phyloP scores from a whole-genome alignment of 2,888 invertebrate species.

The Uropetala carovei region DNA sequence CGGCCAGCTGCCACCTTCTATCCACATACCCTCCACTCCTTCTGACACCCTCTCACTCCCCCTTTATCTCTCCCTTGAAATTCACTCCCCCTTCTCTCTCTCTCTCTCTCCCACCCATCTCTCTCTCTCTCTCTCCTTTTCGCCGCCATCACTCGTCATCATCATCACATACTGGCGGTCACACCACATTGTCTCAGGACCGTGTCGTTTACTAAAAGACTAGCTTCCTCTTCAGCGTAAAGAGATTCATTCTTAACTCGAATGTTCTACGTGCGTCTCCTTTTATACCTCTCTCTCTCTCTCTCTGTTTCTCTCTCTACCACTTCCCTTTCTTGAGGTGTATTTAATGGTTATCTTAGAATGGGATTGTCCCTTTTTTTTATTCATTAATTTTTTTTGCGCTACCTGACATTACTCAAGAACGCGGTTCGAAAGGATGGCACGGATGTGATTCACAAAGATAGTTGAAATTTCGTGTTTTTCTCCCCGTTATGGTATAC shows the following conservation, averaged over 20 bases:
- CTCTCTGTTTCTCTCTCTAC: neutral
- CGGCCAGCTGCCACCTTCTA: constrained; percentile 53
- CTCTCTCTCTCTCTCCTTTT: neutral
- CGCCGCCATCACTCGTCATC: neutral
- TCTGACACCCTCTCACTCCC: neutral
- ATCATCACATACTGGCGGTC: neutral
- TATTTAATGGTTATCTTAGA: too few relatives aligned
- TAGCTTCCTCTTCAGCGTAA: neutral
- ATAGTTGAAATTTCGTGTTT: neutral
- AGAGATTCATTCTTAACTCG: neutral
- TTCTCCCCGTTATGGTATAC: neutral
- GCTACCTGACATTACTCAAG: neutral
- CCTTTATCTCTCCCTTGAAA: neutral
- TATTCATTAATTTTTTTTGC: neutral
- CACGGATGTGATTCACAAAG: neutral
- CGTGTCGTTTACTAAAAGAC: constrained; percentile 1
- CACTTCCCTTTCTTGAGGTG: neutral
- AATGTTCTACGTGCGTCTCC: neutral
- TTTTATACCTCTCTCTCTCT: too few relatives aligned
- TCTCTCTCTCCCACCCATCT: neutral
- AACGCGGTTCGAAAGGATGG: neutral
- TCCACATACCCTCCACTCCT: neutral
- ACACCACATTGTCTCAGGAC: neutral
- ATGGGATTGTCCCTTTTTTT: too few relatives aligned
- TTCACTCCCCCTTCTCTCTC: neutral